Conservation (phyloP, 2,113 vertebrate species). For the Xenopus borealis region DNA sequence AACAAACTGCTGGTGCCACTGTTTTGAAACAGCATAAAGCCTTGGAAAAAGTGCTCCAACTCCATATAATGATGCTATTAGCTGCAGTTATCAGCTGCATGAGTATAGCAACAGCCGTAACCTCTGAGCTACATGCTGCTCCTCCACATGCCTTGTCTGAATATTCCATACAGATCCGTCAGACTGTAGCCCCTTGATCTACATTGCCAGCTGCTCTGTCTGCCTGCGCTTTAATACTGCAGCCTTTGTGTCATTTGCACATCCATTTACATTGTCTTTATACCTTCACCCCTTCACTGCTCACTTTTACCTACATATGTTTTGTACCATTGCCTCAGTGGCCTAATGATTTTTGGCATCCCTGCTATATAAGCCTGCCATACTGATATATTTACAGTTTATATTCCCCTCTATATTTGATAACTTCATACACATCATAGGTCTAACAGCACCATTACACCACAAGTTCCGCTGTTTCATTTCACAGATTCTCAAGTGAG, state of each 20-base stretch:
- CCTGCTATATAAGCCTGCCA: too few species aligned
- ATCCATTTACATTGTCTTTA: neutral
- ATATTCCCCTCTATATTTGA: too few species aligned
- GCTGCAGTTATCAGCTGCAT: neutral
- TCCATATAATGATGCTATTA: neutral
- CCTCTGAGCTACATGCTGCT: neutral
- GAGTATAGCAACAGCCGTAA: neutral
- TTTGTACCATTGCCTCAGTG: too few species aligned
- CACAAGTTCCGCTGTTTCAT: too few species aligned
- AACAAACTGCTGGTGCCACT: too few species aligned
- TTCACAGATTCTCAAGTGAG: too few species aligned
- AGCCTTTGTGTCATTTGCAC: neutral
- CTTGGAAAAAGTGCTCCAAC: too few species aligned
- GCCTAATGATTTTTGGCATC: too few species aligned
- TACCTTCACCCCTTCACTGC: neutral
- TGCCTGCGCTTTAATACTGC: neutral
- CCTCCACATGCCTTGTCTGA: neutral
- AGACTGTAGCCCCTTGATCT: neutral
- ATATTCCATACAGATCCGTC: neutral
- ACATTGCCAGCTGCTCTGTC: neutral
- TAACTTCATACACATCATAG: too few species aligned
- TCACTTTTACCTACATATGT: neutral
- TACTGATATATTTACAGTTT: too few species aligned
- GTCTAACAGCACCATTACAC: too few species aligned
- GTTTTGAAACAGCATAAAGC: too few species aligned